Base-by-base conservation (phyloP, 2,888 invertebrate genomes). In the Belgica antarctica region DNA sequence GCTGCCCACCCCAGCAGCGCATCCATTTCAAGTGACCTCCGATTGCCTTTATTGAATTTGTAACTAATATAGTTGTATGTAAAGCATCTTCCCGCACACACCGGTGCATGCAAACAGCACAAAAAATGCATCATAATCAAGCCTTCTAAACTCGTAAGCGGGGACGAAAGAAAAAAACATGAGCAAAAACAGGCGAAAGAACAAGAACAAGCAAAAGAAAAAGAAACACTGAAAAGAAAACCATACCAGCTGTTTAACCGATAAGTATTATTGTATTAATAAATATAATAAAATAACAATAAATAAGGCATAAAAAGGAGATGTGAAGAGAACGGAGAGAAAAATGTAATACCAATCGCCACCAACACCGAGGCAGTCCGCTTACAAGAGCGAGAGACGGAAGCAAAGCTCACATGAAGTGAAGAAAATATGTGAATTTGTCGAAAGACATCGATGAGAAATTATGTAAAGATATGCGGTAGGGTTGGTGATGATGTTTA, bases 251-350 rank as follows among this genome's bases (percentile, higher is more conserved):
- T 69, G 68, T 69, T 69, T 68, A 68, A 68, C 28, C 57, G 68
- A 68, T 65, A 34, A 65, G 65, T 47, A 65, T 65, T 65, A 65
- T 65, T 65, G 65, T 66, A 52, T 47, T 66, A 69, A 69, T 57
- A 57, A 52, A 69, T 57, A 59, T 36, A 59, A 69, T 57, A 47
- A 47, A 66, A 69, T 59, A 69, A 69, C 68, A 69, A 57, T 59
- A 69, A 69, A 57, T 57, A 59, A 69, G 25, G 68, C 66, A 52
- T 66, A 27, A 31, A 19, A 66, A 41, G 25, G 17, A 5, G 46
- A n/a, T n/a, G n/a, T n/a, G n/a, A 46, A 15, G 22, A 66, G 17
- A 19, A 46, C 5, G 63, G 15, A 52, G 47, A 52, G 28, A 25
- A 24, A 41, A 34, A 63, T n/a, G 31, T n/a, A 62, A 31, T 62